Evolutionary conservation across 1,140 invertebrate genomes (phyloP).

Genomic region (Muscidifurax raptorellus): DNA sequence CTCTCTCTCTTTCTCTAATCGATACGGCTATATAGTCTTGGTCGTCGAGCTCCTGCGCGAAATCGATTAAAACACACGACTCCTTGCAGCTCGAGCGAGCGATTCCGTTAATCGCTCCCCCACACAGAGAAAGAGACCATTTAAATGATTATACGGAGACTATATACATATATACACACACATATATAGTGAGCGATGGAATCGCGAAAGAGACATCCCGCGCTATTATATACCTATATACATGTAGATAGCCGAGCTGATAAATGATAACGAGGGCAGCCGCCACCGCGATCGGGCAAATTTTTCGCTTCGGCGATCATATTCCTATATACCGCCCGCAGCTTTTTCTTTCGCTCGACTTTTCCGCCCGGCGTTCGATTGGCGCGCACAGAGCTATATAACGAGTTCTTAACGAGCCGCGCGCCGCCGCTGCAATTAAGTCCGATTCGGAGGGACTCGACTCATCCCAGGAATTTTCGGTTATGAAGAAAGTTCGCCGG

Average conservation of each 20-base stretch:
- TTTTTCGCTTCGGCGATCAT: constrained; percentile 47
- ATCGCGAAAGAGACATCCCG: background rate
- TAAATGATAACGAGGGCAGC: constrained; percentile 46
- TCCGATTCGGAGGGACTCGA: constrained; percentile 26
- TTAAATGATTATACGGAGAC: background rate
- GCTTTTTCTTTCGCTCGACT: constrained; percentile 6
- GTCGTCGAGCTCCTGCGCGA: background rate
- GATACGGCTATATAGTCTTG: background rate
- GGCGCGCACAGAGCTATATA: constrained; percentile 10
- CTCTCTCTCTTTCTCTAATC: background rate
- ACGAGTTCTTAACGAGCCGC: constrained; percentile 50
- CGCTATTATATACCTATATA: background rate
- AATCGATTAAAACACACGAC: constrained; percentile 30
- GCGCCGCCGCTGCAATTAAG: constrained; percentile 34
- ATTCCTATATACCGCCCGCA: background rate
- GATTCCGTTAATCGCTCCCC: constrained; percentile 18
- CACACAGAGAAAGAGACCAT: background rate
- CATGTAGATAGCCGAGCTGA: background rate
- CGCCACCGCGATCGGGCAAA: constrained; percentile 25
- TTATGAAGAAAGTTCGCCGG: constrained; percentile 44
- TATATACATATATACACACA: background rate
- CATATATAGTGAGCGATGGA: background rate
- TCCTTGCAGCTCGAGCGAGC: background rate
- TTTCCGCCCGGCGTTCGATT: constrained; percentile 5
- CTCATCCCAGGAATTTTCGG: constrained; percentile 43